phyloP scores from a whole-genome alignment of 1,140 invertebrate genomes.

The Sarcophaga bullata region DNA sequence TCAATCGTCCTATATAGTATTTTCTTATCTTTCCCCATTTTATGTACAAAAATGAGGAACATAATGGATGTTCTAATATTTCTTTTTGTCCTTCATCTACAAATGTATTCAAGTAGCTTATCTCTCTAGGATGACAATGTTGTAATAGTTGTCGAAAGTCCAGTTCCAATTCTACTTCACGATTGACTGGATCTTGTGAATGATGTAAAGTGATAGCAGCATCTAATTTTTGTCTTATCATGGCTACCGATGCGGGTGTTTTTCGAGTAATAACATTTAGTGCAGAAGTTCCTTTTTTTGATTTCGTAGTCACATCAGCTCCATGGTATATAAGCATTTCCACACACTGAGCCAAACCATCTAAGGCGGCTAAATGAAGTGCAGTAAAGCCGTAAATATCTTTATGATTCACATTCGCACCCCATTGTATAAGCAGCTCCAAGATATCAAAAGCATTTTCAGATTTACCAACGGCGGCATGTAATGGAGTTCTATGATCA shows the following conservation, averaged over 20 bases:
- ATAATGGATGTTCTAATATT: constrained; percentile 82
- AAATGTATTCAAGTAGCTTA: constrained; percentile 83
- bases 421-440: constrained; percentile 78
- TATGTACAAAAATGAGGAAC: constrained; percentile 83
- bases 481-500: constrained; percentile 80
- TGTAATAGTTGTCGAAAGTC: constrained; percentile 83
- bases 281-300: constrained; percentile 83
- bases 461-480: constrained; percentile 81
- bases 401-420: constrained; percentile 83
- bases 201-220: constrained; percentile 81
- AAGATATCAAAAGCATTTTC: constrained; percentile 79
- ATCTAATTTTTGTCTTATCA: constrained; percentile 80
- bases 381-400: constrained; percentile 91
- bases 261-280: constrained; percentile 84
- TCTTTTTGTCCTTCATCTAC: constrained; percentile 86
- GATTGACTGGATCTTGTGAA: constrained; percentile 77
- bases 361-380: constrained; percentile 85
- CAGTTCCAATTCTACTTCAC: constrained; percentile 82
- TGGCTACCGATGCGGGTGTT: constrained; percentile 81
- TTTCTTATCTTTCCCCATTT: constrained; percentile 92
- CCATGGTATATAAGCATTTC: constrained; percentile 84
- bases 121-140: constrained; percentile 81
- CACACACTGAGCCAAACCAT: constrained; percentile 84
- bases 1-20: constrained; percentile 81
- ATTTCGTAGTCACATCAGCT: constrained; percentile 84